These are phyloP conservation scores for Bicyclus anynana DNA, from an alignment of 1,140 invertebrate species.

Conservation along the genomic window DNA sequence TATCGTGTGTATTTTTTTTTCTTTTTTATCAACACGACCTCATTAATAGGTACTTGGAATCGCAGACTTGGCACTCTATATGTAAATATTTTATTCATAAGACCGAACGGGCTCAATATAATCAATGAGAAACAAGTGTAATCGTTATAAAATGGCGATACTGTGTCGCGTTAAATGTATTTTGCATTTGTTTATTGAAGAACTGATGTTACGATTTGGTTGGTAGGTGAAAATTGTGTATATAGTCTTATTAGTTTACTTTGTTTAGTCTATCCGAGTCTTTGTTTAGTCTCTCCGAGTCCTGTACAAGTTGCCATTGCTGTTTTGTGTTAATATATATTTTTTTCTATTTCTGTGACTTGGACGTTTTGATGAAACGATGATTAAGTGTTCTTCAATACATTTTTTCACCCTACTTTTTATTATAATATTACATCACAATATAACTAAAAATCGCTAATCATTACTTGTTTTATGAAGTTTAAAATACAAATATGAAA, in stretches of 20 bases:
- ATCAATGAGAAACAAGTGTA: conserved; percentile 18
- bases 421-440: neutral
- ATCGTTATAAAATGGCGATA: conserved; percentile 15
- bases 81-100: neutral
- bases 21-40: no score
- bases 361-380: conserved; percentile 7
- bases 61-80: no score
- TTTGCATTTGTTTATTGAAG: conserved; percentile 58
- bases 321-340: conserved; percentile 32
- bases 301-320: conserved; percentile 60
- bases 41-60: no score
- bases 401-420: neutral
- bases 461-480: no score
- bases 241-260: conserved; percentile 47
- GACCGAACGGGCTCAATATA: neutral
- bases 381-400: neutral
- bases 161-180: conserved; percentile 41
- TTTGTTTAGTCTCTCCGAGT: conserved; percentile 46
- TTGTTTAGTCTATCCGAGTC: conserved; percentile 40
- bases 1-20: no score
- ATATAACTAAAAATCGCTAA: no score
- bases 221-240: conserved; percentile 42
- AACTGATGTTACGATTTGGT: conserved; percentile 40
- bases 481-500: neutral
- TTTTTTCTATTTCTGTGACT: conserved; percentile 10